Evolutionary conservation across 2,888 invertebrate species (phyloP).

Genomic region (Octonoba sinensis): DNA sequence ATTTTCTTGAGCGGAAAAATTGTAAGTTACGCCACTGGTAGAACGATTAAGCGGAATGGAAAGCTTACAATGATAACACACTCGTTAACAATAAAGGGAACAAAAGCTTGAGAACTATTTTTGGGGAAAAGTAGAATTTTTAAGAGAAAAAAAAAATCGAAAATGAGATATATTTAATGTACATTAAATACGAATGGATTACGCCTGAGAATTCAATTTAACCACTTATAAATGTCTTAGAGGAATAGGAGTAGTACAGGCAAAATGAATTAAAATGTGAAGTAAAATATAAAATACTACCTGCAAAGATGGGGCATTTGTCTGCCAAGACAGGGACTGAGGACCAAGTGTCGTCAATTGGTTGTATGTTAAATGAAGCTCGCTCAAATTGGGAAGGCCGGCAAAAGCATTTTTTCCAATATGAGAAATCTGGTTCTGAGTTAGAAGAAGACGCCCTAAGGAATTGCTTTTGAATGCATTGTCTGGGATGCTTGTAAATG

Average conservation of each 20-base stretch:
- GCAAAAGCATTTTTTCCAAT: slow-evolving; percentile 54
- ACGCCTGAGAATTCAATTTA: too few relatives aligned
- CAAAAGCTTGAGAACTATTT: too few relatives aligned
- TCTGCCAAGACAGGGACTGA: slow-evolving; percentile 25
- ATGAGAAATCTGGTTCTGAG: slow-evolving; percentile 42
- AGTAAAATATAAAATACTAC: slow-evolving; percentile 5
- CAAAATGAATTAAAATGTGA: background rate
- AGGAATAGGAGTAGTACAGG: background rate
- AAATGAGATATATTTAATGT: too few relatives aligned
- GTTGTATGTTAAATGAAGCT: slow-evolving; percentile 38
- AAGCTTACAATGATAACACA: too few relatives aligned
- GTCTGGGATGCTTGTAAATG: slow-evolving; percentile 35
- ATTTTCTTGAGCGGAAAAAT: too few relatives aligned
- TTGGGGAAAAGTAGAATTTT: too few relatives aligned
- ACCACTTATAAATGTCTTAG: too few relatives aligned
- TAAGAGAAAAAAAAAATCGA: too few relatives aligned
- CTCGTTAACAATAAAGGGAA: too few relatives aligned
- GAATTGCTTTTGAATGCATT: slow-evolving; percentile 30
- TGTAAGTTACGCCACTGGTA: too few relatives aligned
- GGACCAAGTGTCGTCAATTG: slow-evolving; percentile 39
- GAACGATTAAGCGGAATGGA: too few relatives aligned
- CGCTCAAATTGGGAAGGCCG: slow-evolving; percentile 17
- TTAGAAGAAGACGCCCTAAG: slow-evolving; percentile 27
- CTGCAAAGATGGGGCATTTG: slow-evolving; percentile 32
- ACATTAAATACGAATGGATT: too few relatives aligned